phyloP scores from a whole-genome alignment of 2,888 invertebrate species.

The Spodoptera exigua region DNA sequence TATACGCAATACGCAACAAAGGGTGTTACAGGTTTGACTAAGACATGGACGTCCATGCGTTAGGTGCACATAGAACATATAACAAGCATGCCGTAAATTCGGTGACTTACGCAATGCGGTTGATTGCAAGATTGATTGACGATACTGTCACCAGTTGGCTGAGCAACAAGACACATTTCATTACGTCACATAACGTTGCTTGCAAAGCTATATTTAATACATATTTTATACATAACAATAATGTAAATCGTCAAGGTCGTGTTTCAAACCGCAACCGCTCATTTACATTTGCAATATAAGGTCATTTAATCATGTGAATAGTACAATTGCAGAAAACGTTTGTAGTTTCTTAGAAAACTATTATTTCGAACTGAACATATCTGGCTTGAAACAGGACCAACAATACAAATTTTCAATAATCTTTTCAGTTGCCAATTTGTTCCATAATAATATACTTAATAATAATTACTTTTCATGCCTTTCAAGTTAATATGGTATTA shows the following conservation, averaged over 20 bases:
- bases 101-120: slow-evolving; percentile 97
- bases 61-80: slow-evolving; percentile 78
- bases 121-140: slow-evolving; percentile 97
- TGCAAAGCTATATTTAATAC: slow-evolving; percentile 73
- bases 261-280: slow-evolving; percentile 56
- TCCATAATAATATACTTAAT: slow-evolving; percentile 16
- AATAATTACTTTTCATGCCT: slow-evolving; percentile 65
- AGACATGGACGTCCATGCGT: slow-evolving; percentile 80
- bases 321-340: not conserved
- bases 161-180: slow-evolving; percentile 89
- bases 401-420: slow-evolving; percentile 19
- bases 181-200: slow-evolving; percentile 85
- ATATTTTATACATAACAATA: slow-evolving; percentile 63
- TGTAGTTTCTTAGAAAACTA: slow-evolving; percentile 8
- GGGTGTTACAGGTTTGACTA: slow-evolving; percentile 62
- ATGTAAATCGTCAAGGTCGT: slow-evolving; percentile 44
- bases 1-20: slow-evolving; percentile 57
- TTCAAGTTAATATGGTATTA: slow-evolving; percentile 61
- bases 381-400: slow-evolving; percentile 55
- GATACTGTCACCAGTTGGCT: slow-evolving; percentile 98
- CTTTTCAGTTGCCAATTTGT: slow-evolving; percentile 40
- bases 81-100: slow-evolving; percentile 78
- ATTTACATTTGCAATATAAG: slow-evolving; percentile 37
- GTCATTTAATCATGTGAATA: not conserved
- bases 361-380: slow-evolving; percentile 42